phyloP scores from a whole-genome alignment of 2,113 vertebrate species.

The Pipa parva region DNA sequence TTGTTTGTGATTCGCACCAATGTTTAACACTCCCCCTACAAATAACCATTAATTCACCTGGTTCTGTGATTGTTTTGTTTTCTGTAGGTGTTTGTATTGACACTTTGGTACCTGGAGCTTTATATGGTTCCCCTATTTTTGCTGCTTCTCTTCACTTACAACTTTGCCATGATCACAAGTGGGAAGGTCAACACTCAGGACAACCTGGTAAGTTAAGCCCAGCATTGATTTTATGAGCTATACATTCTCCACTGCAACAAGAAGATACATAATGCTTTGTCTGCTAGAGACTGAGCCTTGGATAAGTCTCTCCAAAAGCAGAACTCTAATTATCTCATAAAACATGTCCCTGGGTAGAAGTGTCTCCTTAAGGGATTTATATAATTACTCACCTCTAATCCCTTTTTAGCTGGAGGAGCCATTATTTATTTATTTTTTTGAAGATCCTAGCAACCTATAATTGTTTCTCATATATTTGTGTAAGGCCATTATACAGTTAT shows the following conservation, averaged over 20 bases:
- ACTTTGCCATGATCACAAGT: constrained; percentile 70
- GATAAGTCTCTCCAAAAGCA: constrained; percentile 19
- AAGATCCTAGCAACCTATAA: neutral
- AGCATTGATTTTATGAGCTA: constrained; percentile 19
- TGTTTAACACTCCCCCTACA: neutral
- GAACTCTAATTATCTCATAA: constrained; percentile 24
- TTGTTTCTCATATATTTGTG: neutral
- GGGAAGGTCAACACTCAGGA: constrained; percentile 74
- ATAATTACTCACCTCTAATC: constrained; percentile 31
- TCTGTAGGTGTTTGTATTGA: constrained; percentile 83
- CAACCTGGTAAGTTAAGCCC: constrained; percentile 73
- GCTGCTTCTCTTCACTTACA: constrained; percentile 81
- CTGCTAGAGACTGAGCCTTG: constrained; percentile 6
- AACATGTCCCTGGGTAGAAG: constrained; percentile 6
- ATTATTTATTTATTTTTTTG: neutral
- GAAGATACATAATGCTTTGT: constrained; percentile 20
- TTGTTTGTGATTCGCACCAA: neutral
- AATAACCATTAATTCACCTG: too few relatives aligned
- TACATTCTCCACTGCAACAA: neutral
- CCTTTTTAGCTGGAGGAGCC: neutral
- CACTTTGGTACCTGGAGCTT: constrained; percentile 86
- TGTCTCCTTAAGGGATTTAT: constrained; percentile 6
- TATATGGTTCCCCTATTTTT: constrained; percentile 93
- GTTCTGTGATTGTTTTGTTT: constrained; percentile 43
- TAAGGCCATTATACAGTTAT: neutral